Base-by-base conservation (phyloP, 1,140 invertebrate genomes). In the Octopus sinensis region DNA sequence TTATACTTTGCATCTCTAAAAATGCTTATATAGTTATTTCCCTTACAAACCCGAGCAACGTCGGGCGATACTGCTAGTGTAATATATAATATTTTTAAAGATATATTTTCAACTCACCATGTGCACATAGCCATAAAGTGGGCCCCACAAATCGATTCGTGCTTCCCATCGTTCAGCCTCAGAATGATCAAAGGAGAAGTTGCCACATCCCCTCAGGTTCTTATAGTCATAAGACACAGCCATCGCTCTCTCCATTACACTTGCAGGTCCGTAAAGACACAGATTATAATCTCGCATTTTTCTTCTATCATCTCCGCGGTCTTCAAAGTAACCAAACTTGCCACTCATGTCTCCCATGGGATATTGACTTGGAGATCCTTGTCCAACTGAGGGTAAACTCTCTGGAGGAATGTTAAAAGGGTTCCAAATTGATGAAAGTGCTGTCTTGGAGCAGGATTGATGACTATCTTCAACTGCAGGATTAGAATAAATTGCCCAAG, bases 321-420 rank as follows among this genome's bases (percentile, higher is more conserved):
- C 52, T 6, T 43, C 76, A 77, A 77, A 53, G 7, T 77, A 77
- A 77, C 76, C 76, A 77, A 77, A 77, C 51, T 77, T 77, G 17
- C 76, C 76, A 13, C 43, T 52, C 76, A 77, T 52, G 17, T 77
- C 76, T 6, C 76, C 76, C 76, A 77, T 53, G 7, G 76, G 76
- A 43, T 77, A 77, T 51, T 77, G 30, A 43, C 52, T 53, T 17
- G 23, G 43, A 43, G 76, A 43, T 17, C 52, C 52, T 13, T 77
- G 30, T 9, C 6, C 52, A 53, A 51, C 17, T 6, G 52, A 77
- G 17, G 76, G 76, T 43, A 77, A 13, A 77, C 13, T 77, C 43
- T 52, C 12, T 10, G 17, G 23, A 43, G 30, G 30, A 17, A 77
- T 51, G 13, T 4, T 77, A 51, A 77, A 77, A 43, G 76, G 76